Evolutionary conservation across 2,113 vertebrate genomes (phyloP), one percentile per base, ranked within the genome.

Genomic region (Antennarius striatus): DNA sequence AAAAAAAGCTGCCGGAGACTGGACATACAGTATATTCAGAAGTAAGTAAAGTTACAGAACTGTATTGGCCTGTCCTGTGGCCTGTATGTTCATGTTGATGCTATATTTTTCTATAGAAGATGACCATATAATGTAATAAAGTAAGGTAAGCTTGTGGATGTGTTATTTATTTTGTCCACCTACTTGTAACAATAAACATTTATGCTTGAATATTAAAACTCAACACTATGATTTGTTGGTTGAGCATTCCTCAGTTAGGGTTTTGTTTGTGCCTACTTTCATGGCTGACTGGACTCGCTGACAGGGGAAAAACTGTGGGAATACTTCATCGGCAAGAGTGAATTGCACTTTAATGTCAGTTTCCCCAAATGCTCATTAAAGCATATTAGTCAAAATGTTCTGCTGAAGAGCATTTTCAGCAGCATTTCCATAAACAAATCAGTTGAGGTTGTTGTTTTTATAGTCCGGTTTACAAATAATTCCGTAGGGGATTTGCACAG

Each of bases 361-460:
- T 73, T 68, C 55, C 66, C 12, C 29, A 55, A 1, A 22, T 22
- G 47, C 45, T 57, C 28, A 51, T 42, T 43, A 56, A 74, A 29
- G 15, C 15, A 66, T 48, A 55, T 42, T 3, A 9, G 29, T 39
- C 36, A 52, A 54, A 77, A 32, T 55, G 47, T 74, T 70, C 22
- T 39, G 16, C 63, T 30, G 17, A 13, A 13, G 17, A 60, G 29
- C 22, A 62, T 72, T 69, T 71, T 45, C 8, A 10, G 53, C 4
- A n/a, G n/a, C 3, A 56, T 73, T 69, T 78, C 72, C 79, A 65
- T 59, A 72, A 68, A 81, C 69, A 79, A 74, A 51, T 53, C 16
- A 28, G 14, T 48, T 22, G 11, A 17, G 15, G 15, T 42, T 48
- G n/a, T 32, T 61, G 60, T 59, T 83, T 68, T 50, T 54, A 11